Conservation (phyloP, 2,113 vertebrate genomes). For the Pelecanus crispus region DNA sequence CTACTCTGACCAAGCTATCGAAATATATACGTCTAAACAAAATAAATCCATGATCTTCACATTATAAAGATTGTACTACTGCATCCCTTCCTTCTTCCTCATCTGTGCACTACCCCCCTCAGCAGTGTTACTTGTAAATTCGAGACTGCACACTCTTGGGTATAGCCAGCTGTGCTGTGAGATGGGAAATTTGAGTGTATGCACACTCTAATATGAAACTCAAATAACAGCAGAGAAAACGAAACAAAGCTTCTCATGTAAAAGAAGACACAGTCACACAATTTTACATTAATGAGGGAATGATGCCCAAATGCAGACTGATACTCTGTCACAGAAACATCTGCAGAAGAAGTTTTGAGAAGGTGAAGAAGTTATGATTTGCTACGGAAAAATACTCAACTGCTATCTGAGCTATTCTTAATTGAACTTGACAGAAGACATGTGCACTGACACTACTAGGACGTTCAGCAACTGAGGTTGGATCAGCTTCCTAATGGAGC, state of each 20-base stretch:
- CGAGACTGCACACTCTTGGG: not conserved
- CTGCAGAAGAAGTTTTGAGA: conserved; percentile 15
- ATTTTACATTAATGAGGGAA: not conserved
- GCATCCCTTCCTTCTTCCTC: not conserved
- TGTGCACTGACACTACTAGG: conserved; percentile 33
- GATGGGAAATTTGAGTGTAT: not conserved
- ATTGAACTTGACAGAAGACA: conserved; percentile 43
- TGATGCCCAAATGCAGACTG: not conserved
- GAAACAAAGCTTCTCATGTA: conserved; percentile 12
- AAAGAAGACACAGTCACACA: not conserved
- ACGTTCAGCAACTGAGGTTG: conserved; percentile 36
- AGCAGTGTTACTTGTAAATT: not conserved
- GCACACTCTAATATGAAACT: not conserved
- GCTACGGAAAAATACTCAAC: conserved; percentile 32
- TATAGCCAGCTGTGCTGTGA: not conserved
- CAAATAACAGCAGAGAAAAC: conserved; percentile 19
- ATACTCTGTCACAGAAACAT: not conserved
- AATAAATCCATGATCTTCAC: not conserved
- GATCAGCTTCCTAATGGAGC: conserved; percentile 20
- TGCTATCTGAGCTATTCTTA: conserved; percentile 30
- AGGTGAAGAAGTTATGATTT: conserved; percentile 23
- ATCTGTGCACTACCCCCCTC: not conserved
- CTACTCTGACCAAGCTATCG: not conserved
- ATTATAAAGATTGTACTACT: not conserved
- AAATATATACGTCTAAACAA: not conserved